Evolutionary conservation across 2,113 vertebrate genomes (phyloP).

Genomic region (Parotia lawesii): DNA sequence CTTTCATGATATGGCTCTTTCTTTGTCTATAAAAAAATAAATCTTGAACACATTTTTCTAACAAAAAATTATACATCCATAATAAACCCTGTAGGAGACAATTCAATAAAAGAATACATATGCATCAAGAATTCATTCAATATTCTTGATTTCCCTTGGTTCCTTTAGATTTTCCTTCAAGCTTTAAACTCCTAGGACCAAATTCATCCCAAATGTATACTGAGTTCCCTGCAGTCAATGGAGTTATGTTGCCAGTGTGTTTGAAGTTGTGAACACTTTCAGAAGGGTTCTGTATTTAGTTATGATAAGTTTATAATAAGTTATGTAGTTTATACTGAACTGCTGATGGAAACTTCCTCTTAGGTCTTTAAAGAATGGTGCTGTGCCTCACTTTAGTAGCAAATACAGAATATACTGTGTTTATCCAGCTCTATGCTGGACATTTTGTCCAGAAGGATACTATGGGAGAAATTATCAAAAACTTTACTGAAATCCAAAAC

Average conservation of each 20-base stretch:
- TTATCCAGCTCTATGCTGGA: not conserved
- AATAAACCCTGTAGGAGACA: slow-evolving; percentile 36
- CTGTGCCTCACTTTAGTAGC: not conserved
- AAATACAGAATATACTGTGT: not conserved
- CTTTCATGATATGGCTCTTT: slow-evolving; percentile 2
- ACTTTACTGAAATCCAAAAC: not conserved
- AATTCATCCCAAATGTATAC: not conserved
- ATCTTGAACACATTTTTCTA: slow-evolving; percentile 3
- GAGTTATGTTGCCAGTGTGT: not conserved
- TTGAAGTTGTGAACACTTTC: slow-evolving; percentile 17
- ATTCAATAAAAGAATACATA: slow-evolving; percentile 45
- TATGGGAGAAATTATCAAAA: not conserved
- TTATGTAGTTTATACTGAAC: not conserved
- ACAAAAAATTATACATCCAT: slow-evolving; percentile 9
- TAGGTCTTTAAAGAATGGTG: not conserved
- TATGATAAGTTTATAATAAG: not conserved
- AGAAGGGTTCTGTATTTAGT: not conserved
- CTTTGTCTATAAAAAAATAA: not conserved
- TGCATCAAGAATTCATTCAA: slow-evolving; percentile 36
- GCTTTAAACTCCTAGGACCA: slow-evolving; percentile 26
- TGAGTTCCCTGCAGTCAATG: not conserved
- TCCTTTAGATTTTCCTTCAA: slow-evolving; percentile 34
- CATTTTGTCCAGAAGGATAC: not conserved
- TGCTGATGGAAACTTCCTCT: not conserved
- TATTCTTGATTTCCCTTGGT: slow-evolving; percentile 65